These are phyloP conservation scores for Callipepla squamata DNA, from an alignment of 2,113 vertebrate species.

Conservation along the genomic window DNA sequence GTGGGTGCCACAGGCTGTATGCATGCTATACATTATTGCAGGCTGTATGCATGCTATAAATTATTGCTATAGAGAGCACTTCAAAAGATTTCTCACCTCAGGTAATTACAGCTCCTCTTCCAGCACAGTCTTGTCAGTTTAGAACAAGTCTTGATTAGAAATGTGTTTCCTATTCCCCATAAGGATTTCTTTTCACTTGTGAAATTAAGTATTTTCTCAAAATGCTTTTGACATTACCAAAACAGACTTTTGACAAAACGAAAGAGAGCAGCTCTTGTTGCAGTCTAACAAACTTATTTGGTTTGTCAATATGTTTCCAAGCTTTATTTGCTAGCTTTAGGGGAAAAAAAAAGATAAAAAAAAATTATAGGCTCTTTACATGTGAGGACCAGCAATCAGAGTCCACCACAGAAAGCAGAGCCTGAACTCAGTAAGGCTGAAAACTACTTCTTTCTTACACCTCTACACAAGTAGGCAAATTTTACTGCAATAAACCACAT, in stretches of 20 bases:
- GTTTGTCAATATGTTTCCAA: not conserved
- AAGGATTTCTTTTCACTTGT: not conserved
- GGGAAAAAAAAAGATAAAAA: not conserved
- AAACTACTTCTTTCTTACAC: not conserved
- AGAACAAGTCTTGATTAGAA: not conserved
- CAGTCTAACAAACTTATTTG: not conserved
- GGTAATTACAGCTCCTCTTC: not conserved
- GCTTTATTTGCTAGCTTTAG: not conserved
- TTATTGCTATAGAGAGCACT: constrained; percentile 41
- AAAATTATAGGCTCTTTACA: not conserved
- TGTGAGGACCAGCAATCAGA: not conserved
- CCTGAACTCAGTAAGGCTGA: not conserved
- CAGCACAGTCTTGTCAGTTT: not conserved
- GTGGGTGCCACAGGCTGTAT: not conserved
- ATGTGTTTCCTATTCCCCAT: not conserved
- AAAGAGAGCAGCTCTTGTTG: not conserved
- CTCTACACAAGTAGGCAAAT: not conserved
- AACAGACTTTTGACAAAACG: not conserved
- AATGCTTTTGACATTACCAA: not conserved
- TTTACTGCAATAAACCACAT: not conserved
- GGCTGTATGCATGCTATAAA: not conserved
- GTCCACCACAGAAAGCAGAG: not conserved
- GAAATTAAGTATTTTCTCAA: not conserved
- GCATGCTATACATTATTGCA: not conserved
- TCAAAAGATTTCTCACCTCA: constrained; percentile 3